Evolutionary conservation across 2,797 vertebrate genomes (phyloP).

Genomic region (Darevskia mixta): DNA sequence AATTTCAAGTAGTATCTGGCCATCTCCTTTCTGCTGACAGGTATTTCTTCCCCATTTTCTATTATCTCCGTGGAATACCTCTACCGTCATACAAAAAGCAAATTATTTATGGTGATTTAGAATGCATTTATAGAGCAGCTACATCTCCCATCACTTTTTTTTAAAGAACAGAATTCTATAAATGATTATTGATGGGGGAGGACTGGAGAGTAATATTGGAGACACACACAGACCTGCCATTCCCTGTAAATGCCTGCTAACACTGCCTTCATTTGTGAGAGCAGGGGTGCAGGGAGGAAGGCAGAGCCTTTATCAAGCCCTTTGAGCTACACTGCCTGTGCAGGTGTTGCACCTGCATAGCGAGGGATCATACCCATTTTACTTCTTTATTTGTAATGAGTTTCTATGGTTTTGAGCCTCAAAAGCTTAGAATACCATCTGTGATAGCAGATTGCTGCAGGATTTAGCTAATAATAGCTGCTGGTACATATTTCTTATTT

Average conservation of each 20-base stretch:
- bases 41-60: background rate
- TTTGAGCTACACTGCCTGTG: background rate
- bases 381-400: slow-evolving; percentile 70
- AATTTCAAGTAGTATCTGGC: background rate
- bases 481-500: slow-evolving; percentile 71
- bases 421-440: slow-evolving; percentile 78
- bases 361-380: slow-evolving; percentile 55
- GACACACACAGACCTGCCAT: background rate
- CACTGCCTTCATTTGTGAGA: no score
- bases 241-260: background rate
- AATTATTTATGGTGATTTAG: background rate
- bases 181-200: background rate
- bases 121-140: background rate
- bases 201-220: background rate
- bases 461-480: slow-evolving; percentile 81
- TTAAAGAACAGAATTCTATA: background rate
- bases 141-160: slow-evolving; percentile 7
- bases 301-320: background rate
- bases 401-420: slow-evolving; percentile 70
- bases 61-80: background rate
- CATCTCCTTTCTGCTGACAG: background rate
- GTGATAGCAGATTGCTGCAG: slow-evolving; percentile 77
- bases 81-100: background rate
- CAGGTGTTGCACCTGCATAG: background rate
- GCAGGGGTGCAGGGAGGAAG: background rate